phyloP scores from a whole-genome alignment of 2,113 vertebrate genomes.

The Pterocles burchelli region DNA sequence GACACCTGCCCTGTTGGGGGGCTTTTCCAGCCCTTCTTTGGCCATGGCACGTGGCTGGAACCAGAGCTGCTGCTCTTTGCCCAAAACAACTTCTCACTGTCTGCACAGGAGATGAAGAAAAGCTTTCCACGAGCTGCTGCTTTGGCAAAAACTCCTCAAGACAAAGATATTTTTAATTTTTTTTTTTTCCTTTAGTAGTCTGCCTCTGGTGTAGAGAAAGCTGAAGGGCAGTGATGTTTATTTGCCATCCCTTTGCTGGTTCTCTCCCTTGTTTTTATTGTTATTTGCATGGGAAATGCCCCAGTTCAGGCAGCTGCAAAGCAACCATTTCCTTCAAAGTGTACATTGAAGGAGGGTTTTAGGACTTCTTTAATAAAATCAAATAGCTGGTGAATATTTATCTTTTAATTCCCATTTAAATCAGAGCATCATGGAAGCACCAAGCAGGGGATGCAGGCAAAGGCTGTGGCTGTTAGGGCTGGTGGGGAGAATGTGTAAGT shows the following conservation, averaged over 20 bases:
- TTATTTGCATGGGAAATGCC: neutral
- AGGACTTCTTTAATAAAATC: neutral
- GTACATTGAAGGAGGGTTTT: neutral
- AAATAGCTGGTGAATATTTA: neutral
- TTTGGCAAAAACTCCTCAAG: neutral
- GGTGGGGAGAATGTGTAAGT: no score
- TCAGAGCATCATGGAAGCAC: neutral
- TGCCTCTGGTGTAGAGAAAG: neutral
- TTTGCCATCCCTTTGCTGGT: neutral
- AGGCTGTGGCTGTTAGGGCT: neutral
- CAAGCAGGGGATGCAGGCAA: accelerated
- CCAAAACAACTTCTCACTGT: accelerated
- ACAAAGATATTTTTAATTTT: neutral
- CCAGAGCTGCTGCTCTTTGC: neutral
- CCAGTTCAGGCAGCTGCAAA: neutral
- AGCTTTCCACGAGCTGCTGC: neutral
- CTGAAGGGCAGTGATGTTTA: neutral
- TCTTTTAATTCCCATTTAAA: neutral
- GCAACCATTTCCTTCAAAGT: neutral
- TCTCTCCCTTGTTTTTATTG: neutral
- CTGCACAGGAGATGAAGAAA: neutral
- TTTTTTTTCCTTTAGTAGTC: neutral
- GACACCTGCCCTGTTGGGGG: neutral
- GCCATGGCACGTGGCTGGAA: neutral
- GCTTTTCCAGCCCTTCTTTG: neutral